Conservation (phyloP, 2,888 invertebrate genomes). For the Melanostoma scalare region DNA sequence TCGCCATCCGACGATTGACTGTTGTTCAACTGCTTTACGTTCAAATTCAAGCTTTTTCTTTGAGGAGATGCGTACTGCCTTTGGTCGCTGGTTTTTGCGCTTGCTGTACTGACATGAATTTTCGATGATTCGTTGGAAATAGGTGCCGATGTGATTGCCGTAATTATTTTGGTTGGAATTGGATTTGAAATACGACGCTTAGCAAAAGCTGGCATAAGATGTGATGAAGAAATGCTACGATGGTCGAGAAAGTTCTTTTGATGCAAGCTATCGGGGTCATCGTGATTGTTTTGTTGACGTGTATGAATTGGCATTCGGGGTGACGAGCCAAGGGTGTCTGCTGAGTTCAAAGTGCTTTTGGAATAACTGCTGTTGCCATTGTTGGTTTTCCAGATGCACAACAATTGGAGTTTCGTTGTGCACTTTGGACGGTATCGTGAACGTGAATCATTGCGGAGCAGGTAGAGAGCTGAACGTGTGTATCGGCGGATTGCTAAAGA, state of each 20-base stretch:
- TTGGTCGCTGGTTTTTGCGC: slow-evolving; percentile 85
- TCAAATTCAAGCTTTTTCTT: slow-evolving; percentile 39
- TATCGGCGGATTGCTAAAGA: slow-evolving; percentile 81
- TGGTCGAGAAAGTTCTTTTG: slow-evolving; percentile 78
- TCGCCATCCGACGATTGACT: slow-evolving; percentile 52
- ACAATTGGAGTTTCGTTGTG: slow-evolving; percentile 82
- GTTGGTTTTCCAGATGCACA: slow-evolving; percentile 83
- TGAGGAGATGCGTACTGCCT: slow-evolving; percentile 54
- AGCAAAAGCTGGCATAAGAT: slow-evolving; percentile 81
- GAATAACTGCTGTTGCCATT: slow-evolving; percentile 85
- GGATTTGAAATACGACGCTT: slow-evolving; percentile 77
- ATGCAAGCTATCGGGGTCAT: slow-evolving; percentile 62
- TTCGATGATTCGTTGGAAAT: slow-evolving; percentile 43
- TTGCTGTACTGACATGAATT: slow-evolving; percentile 74
- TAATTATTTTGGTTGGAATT: slow-evolving; percentile 20
- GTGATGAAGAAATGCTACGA: slow-evolving; percentile 80
- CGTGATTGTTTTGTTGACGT: slow-evolving; percentile 38
- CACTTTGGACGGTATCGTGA: slow-evolving; percentile 89
- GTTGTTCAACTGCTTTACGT: slow-evolving; percentile 29
- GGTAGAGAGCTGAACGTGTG: slow-evolving; percentile 88
- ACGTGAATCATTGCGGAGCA: slow-evolving; percentile 87
- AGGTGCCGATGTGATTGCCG: slow-evolving; percentile 25
- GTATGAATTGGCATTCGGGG: slow-evolving; percentile 43
- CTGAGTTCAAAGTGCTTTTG: slow-evolving; percentile 64
- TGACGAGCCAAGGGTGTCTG: slow-evolving; percentile 37